Percentiles rank a stretch among this genome's conserved stretches.
phyloP scores from a whole-genome alignment of 2,113 vertebrate genomes.

The Pollachius pollachius region DNA sequence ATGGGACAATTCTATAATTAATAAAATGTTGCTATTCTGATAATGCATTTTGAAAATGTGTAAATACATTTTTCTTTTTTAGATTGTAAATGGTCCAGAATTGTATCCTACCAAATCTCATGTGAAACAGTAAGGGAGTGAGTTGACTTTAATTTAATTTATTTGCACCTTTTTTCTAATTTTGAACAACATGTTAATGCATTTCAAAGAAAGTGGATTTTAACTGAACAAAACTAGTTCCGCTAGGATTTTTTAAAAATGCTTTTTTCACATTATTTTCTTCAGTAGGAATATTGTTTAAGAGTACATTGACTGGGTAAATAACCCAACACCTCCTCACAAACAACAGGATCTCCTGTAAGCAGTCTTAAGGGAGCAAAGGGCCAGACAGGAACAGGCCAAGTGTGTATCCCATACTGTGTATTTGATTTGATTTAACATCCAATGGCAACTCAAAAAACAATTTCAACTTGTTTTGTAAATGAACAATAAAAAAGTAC shows the following conservation, averaged over 20 bases:
- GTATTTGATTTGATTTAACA: conserved; percentile 21
- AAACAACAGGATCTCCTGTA: not conserved
- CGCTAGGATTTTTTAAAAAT: conserved; percentile 5
- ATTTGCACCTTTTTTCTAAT: conserved; percentile 50
- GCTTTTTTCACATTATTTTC: conserved; percentile 10
- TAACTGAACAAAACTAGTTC: conserved; percentile 40
- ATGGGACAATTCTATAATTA: conserved; percentile 52
- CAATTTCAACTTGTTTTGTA: conserved; percentile 65
- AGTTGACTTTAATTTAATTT: conserved; percentile 42
- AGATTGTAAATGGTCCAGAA: conserved; percentile 24
- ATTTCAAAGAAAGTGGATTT: conserved; percentile 42
- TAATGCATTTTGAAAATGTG: conserved; percentile 15
- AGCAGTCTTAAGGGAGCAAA: not conserved
- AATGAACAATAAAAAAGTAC: conserved; percentile 66
- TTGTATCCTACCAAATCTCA: conserved; percentile 11
- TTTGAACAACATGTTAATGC: conserved; percentile 51
- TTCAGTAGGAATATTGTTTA: conserved; percentile 6
- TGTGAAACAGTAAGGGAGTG: conserved; percentile 16
- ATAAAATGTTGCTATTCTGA: conserved; percentile 9
- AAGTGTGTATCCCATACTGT: conserved; percentile 50
- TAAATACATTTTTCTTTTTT: conserved; percentile 36
- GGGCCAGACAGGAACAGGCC: conserved; percentile 32
- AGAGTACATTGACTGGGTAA: conserved; percentile 23
- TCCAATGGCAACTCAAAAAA: not conserved
- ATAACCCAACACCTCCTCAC: conserved; percentile 15